A percentile compares a stretch with the other conserved stretches of the same genome.
Evolutionary conservation across 1,140 invertebrate genomes (phyloP).

Genomic region (Brachionus rotundiformis): DNA sequence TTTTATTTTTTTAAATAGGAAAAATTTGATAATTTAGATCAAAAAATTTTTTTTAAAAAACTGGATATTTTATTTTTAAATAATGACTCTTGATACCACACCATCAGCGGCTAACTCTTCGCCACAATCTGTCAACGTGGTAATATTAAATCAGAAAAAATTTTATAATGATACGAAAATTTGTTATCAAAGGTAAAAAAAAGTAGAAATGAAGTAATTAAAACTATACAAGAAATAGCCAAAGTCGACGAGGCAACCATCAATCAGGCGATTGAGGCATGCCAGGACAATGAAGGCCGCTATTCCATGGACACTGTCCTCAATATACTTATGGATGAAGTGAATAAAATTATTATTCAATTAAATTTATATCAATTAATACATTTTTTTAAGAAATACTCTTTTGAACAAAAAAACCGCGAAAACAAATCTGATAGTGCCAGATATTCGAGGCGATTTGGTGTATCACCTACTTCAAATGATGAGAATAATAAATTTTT

Average conservation of each 20-base stretch:
- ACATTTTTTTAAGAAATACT: constrained; percentile 17
- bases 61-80: constrained; percentile 6
- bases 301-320: constrained; percentile 46
- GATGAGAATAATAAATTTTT: background rate
- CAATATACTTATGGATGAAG: constrained; percentile 39
- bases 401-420: constrained; percentile 28
- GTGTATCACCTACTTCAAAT: background rate
- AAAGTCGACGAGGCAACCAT: constrained; percentile 33
- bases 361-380: background rate
- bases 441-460: background rate
- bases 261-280: constrained; percentile 39
- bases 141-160: too few relatives aligned
- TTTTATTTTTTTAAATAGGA: too few relatives aligned
- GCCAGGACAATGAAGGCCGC: constrained; percentile 43
- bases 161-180: background rate
- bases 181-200: constrained; percentile 6
- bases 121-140: constrained; percentile 17
- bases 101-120: background rate
- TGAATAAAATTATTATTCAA: background rate
- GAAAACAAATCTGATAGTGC: background rate
- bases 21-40: too few relatives aligned
- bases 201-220: constrained; percentile 41
- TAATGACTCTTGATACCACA: constrained; percentile 40
- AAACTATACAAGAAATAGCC: constrained; percentile 46
- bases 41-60: background rate